Base-by-base conservation (phyloP, 1,140 invertebrate genomes). In the Helicoverpa zea region DNA sequence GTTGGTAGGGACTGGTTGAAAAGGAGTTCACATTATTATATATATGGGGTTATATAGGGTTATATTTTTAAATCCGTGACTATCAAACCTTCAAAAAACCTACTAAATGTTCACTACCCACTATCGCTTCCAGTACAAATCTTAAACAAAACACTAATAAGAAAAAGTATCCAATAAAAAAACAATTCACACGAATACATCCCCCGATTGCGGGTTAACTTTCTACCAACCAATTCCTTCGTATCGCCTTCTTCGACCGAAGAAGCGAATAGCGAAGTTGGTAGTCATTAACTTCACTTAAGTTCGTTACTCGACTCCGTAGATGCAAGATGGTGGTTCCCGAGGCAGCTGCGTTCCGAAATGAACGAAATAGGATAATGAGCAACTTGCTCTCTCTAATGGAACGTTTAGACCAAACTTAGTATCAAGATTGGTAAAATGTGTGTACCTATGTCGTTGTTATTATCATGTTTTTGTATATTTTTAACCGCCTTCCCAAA, bases 351-450 rank as follows among this genome's bases (percentile, higher is more conserved):
- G 76, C 70, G 68, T 79, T 79, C 61, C 51, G 75, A 79, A 82
- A 79, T 82, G 81, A 82, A 75, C 76, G 78, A 75, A 82, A 82
- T 82, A 79, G 76, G 81, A 82, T 82, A 82, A 82, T 82, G 81
- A 82, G 68, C 61, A 63, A 75, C 64, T 52, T 35, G 58, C 43
- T 13, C 56, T 23, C 18, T 59, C 23, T 75, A 30, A 29, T 49
- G 52, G 52, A n/a, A 13, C 70, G 52, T 35, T 73, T 73, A 66
- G 63, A 66, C 66, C 47, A 12, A 14, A 13, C 43, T 35, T 10
- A n/a, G 43, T 35, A 23, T 23, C 1, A 23, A 23, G 23, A 64
- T 58, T 3, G 52, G 13, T 35, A 54, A n/a, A 54, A n/a, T 18
- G 5, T n/a, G 54, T 16, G n/a, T 10, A 58, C 56, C 56, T 1